Percentiles rank a stretch among this genome's conserved stretches.
These are phyloP conservation scores for Mythimna albipuncta DNA, from an alignment of 2,888 invertebrate species.

Conservation along the genomic window DNA sequence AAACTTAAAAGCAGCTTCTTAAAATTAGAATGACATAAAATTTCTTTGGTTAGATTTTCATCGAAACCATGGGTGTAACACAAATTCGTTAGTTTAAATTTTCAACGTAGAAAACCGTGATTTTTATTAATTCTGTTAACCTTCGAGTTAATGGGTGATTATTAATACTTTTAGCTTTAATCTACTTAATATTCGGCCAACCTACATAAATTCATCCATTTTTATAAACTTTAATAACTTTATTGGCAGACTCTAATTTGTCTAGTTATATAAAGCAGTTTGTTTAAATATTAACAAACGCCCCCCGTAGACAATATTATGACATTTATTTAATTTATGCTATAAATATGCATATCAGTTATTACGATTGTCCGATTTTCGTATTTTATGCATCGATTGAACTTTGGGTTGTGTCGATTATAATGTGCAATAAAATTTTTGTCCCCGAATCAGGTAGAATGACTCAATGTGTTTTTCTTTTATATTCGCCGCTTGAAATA, in stretches of 20 bases:
- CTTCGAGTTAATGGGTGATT: slow-evolving; percentile 56
- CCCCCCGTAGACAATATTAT: slow-evolving; percentile 68
- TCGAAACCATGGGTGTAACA: slow-evolving; percentile 57
- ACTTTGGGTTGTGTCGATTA: slow-evolving; percentile 53
- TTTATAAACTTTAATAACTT: slow-evolving; percentile 47
- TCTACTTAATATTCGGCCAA: slow-evolving; percentile 42
- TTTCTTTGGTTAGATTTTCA: slow-evolving; percentile 55
- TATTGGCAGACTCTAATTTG: slow-evolving; percentile 43
- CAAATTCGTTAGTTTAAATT: slow-evolving; percentile 61
- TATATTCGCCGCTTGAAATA: slow-evolving; percentile 41
- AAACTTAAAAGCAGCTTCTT: slow-evolving; percentile 63
- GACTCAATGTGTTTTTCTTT: slow-evolving; percentile 45
- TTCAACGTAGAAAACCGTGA: slow-evolving; percentile 48
- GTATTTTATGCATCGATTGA: slow-evolving; percentile 65
- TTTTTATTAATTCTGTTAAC: slow-evolving; percentile 58
- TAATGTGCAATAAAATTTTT: slow-evolving; percentile 55
- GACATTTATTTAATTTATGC: slow-evolving; percentile 70
- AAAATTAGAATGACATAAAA: slow-evolving; percentile 63
- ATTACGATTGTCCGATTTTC: slow-evolving; percentile 64
- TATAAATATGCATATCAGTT: slow-evolving; percentile 67
- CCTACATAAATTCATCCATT: slow-evolving; percentile 44
- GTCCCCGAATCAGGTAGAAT: slow-evolving; percentile 40
- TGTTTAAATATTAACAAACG: slow-evolving; percentile 46
- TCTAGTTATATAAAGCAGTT: slow-evolving; percentile 49
- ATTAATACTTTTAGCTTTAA: slow-evolving; percentile 40